These are phyloP conservation scores for Acanthosepion lycidas DNA, from an alignment of 2,888 invertebrate species.

Conservation along the genomic window DNA sequence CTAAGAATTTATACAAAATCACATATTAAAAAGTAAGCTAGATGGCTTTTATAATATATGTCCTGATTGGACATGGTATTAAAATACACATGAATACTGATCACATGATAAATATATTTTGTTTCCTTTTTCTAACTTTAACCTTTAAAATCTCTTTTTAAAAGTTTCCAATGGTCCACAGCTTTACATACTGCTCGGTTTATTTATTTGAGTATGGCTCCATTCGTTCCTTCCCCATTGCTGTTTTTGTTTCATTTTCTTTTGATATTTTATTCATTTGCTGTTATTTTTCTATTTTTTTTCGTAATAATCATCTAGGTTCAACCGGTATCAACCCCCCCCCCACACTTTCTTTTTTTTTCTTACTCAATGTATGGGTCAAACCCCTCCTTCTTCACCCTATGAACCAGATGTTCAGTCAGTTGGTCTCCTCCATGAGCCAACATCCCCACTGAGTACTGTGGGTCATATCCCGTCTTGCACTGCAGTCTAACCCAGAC, in stretches of 20 bases:
- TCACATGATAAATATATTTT: too few species aligned
- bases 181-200: neutral
- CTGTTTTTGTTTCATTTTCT: neutral
- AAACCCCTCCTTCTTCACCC: neutral
- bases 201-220: neutral
- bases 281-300: neutral
- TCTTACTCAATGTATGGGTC: neutral
- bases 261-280: neutral
- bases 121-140: neutral
- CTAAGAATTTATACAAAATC: too few species aligned
- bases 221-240: neutral
- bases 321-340: neutral
- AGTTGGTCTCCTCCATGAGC: slow-evolving; percentile 6
- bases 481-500: slow-evolving; percentile 12
- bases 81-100: too few species aligned
- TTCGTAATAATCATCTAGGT: neutral
- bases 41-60: too few species aligned
- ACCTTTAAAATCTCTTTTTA: neutral
- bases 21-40: too few species aligned
- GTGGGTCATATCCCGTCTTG: slow-evolving; percentile 11
- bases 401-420: neutral
- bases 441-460: slow-evolving; percentile 9
- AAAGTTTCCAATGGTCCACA: neutral
- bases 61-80: too few species aligned
- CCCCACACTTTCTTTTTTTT: neutral